Conservation (phyloP, 2,797 vertebrate species). For the Gymnopithys bicolor region DNA sequence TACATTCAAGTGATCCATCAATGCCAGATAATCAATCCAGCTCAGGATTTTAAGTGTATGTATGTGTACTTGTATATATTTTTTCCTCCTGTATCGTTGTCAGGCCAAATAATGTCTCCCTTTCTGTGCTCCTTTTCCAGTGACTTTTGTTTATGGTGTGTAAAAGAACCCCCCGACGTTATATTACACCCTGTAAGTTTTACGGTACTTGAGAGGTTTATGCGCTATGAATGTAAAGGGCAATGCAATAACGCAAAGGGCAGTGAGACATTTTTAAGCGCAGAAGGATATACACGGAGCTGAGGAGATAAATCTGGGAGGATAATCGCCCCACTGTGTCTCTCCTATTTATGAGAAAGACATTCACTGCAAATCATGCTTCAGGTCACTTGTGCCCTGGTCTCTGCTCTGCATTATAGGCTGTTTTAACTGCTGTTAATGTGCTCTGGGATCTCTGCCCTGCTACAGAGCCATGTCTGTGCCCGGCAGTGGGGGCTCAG, state of each 20-base stretch:
- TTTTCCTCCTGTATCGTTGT: conserved; percentile 72
- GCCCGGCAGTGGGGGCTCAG: neutral
- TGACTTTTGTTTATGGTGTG: conserved; percentile 56
- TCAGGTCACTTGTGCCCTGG: neutral
- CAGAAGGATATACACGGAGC: conserved; percentile 53
- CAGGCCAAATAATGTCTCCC: conserved; percentile 40
- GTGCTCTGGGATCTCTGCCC: neutral
- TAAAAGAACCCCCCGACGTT: conserved; percentile 37
- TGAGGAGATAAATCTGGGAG: conserved; percentile 63
- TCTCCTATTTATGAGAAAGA: conserved; percentile 52
- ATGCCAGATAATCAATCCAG: conserved; percentile 85
- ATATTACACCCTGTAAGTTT: conserved; percentile 64
- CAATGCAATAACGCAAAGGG: conserved; percentile 72
- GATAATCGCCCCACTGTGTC: conserved; percentile 51
- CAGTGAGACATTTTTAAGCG: conserved; percentile 67
- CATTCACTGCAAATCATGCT: conserved; percentile 21
- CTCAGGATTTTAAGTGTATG: conserved; percentile 76
- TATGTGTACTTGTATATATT: neutral
- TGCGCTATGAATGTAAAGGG: conserved; percentile 69
- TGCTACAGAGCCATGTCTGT: fast-evolving
- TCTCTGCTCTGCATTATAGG: neutral
- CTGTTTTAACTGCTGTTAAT: neutral
- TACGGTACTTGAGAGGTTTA: conserved; percentile 70
- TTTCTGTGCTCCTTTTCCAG: conserved; percentile 11
- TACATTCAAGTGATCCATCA: conserved; percentile 88